These are phyloP conservation scores for Eueremaeus valkanovi DNA, from an alignment of 2,888 invertebrate genomes.

Conservation along the genomic window DNA sequence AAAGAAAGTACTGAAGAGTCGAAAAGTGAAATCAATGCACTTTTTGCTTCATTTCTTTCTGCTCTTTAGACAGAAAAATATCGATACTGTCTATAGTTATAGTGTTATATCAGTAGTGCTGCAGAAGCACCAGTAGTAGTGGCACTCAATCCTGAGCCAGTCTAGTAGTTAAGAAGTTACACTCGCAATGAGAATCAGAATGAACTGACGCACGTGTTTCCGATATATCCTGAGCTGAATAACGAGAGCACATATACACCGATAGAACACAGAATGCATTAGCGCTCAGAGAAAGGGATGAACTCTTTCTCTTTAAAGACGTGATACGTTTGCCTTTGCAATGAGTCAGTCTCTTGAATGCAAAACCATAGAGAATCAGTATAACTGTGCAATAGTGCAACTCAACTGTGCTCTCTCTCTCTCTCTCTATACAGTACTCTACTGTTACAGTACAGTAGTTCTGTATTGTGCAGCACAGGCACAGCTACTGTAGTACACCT, in stretches of 20 bases:
- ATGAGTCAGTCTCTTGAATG: background rate
- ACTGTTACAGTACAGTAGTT: too few species aligned
- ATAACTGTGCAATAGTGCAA: background rate
- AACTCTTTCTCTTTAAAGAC: background rate
- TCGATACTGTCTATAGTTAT: background rate
- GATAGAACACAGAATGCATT: background rate
- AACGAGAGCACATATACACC: background rate
- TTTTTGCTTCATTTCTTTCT: background rate
- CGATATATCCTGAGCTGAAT: constrained; percentile 4
- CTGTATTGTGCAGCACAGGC: background rate
- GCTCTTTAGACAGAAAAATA: background rate
- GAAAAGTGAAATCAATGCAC: constrained; percentile 11
- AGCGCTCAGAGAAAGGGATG: background rate
- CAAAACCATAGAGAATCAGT: background rate
- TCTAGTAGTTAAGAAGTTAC: too few species aligned
- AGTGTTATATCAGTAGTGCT: too few species aligned
- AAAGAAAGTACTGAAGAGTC: too few species aligned
- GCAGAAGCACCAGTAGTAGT: background rate
- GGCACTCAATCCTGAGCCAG: too few species aligned
- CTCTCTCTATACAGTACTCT: too few species aligned
- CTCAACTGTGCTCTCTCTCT: too few species aligned
- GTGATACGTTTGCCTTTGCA: background rate
- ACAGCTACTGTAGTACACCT: background rate
- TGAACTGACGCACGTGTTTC: constrained; percentile 14
- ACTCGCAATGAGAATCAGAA: background rate